Percentiles rank a stretch among this genome's conserved stretches.
phyloP scores from a whole-genome alignment of 2,888 invertebrate species.

The Dione vanillae region DNA sequence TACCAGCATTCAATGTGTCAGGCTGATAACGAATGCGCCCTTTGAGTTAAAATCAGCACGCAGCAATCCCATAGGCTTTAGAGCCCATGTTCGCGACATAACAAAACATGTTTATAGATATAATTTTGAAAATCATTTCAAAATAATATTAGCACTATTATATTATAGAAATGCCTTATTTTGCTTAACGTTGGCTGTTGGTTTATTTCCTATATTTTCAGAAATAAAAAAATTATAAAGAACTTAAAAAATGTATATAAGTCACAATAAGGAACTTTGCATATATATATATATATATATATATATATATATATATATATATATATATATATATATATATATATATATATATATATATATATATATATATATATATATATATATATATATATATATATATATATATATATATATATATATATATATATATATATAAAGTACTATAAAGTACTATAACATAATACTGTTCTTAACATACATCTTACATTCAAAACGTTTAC shows the following conservation, averaged over 20 bases:
- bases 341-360: too few species aligned
- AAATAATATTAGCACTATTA: not conserved
- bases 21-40: slow-evolving; percentile 58
- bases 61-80: slow-evolving; percentile 36
- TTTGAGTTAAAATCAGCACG: slow-evolving; percentile 60
- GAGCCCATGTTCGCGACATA: slow-evolving; percentile 14
- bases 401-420: not conserved
- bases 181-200: not conserved
- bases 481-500: slow-evolving; percentile 10
- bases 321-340: too few species aligned
- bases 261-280: too few species aligned
- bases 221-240: too few species aligned
- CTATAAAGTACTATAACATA: not conserved
- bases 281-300: too few species aligned
- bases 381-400: too few species aligned
- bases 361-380: too few species aligned
- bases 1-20: slow-evolving; percentile 48
- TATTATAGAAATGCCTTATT: not conserved
- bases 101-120: not conserved
- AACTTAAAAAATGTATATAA: too few species aligned
- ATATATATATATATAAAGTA: not conserved
- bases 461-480: slow-evolving; percentile 2
- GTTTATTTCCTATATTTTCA: not conserved
- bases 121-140: not conserved
- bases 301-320: too few species aligned